phyloP scores from a whole-genome alignment of 2,113 vertebrate species.

The Bos javanicus region DNA sequence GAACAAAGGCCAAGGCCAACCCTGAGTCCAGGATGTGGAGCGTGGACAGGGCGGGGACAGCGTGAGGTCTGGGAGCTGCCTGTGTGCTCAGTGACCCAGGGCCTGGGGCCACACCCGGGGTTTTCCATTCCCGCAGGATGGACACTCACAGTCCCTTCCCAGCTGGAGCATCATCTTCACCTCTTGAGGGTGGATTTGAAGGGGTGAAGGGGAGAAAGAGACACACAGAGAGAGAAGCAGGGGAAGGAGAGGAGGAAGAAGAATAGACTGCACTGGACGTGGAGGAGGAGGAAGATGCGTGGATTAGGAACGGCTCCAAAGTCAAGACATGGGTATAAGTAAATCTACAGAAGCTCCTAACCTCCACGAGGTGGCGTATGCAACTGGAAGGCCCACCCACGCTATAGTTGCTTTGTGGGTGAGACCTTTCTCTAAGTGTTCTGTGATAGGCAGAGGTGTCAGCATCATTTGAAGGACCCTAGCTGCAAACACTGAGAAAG shows the following conservation, averaged over 20 bases:
- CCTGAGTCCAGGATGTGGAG: background rate
- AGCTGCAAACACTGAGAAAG: background rate
- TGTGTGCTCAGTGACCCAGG: too few relatives aligned
- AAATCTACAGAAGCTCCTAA: background rate
- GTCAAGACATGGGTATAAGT: background rate
- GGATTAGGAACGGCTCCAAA: background rate
- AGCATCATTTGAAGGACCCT: background rate
- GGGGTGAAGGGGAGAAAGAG: background rate
- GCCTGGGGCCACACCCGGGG: accelerated
- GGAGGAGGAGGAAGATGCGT: background rate
- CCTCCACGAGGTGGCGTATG: accelerated
- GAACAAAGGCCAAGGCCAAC: background rate
- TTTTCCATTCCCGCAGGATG: background rate
- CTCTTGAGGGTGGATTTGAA: background rate
- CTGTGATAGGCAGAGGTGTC: background rate
- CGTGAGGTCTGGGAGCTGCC: background rate
- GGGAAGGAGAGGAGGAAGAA: background rate
- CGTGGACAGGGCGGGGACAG: background rate
- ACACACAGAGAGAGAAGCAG: too few relatives aligned
- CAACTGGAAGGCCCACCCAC: background rate
- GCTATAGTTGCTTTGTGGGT: accelerated
- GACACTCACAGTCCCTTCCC: background rate
- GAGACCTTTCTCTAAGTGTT: background rate
- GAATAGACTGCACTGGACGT: background rate
- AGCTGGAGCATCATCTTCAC: background rate